A percentile compares a stretch with the other conserved stretches of the same genome.
These are phyloP conservation scores for Epinephelus coioides DNA, from an alignment of 2,797 vertebrate genomes.

Conservation along the genomic window DNA sequence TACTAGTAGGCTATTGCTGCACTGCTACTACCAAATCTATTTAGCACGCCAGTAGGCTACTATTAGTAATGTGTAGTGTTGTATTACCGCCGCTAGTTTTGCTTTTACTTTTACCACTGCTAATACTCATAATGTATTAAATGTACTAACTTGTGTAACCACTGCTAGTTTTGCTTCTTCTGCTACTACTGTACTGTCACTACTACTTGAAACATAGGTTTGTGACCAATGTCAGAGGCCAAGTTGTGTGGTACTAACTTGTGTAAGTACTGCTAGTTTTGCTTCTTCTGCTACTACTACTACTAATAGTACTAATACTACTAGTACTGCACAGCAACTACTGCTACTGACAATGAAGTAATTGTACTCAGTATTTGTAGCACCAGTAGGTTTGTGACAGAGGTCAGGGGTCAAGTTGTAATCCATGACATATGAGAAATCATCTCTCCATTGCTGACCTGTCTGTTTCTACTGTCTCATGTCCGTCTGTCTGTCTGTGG, in stretches of 20 bases:
- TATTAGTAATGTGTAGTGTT: background rate
- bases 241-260: background rate
- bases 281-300: background rate
- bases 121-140: background rate
- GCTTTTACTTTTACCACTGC: background rate
- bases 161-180: too few relatives aligned
- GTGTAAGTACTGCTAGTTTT: background rate
- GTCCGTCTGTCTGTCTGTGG: constrained; percentile 2
- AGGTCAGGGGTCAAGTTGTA: background rate
- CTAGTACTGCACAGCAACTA: too few relatives aligned
- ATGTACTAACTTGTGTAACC: background rate
- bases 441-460: constrained; percentile 1
- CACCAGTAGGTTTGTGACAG: too few relatives aligned
- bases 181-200: too few relatives aligned
- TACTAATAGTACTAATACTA: background rate
- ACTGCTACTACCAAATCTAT: background rate
- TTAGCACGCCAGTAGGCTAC: background rate
- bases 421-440: background rate
- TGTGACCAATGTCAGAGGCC: too few relatives aligned
- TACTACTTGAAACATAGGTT: too few relatives aligned
- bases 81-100: background rate
- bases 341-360: too few relatives aligned
- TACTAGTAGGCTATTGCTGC: background rate
- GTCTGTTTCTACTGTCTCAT: background rate
- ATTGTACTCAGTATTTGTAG: too few relatives aligned